These are phyloP conservation scores for Mallateleia sp. DNA, from an alignment of 2,888 invertebrate species.

Conservation along the genomic window DNA sequence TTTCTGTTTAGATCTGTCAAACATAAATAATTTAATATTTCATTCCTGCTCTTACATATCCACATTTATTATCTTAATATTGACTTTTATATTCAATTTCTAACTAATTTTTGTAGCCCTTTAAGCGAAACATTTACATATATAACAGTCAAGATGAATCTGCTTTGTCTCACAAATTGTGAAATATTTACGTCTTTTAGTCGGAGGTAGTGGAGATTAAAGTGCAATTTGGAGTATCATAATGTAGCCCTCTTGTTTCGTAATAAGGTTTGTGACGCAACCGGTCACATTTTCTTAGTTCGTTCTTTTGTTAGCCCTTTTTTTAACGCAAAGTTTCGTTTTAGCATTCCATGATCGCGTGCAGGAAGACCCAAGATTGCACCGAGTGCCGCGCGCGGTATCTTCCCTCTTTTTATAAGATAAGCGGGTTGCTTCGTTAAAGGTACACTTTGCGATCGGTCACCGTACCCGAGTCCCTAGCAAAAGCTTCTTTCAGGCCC, in stretches of 20 bases:
- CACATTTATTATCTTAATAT: slow-evolving; percentile 14
- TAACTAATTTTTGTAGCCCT: slow-evolving; percentile 4
- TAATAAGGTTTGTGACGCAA: slow-evolving; percentile 71
- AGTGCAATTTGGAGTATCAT: slow-evolving; percentile 58
- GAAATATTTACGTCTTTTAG: slow-evolving; percentile 27
- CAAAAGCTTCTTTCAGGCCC: slow-evolving; percentile 24
- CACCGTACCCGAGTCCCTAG: slow-evolving; percentile 67
- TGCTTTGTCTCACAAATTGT: slow-evolving; percentile 35
- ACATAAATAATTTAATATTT: neutral
- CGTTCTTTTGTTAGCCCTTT: slow-evolving; percentile 50
- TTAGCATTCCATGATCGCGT: slow-evolving; percentile 70
- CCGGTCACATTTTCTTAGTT: slow-evolving; percentile 68
- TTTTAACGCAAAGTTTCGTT: slow-evolving; percentile 25
- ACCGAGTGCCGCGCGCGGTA: slow-evolving; percentile 60
- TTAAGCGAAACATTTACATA: slow-evolving; percentile 42
- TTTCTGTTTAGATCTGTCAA: too few species aligned
- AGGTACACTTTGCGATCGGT: slow-evolving; percentile 70
- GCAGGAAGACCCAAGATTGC: slow-evolving; percentile 67
- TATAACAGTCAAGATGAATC: slow-evolving; percentile 45
- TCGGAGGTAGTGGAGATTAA: slow-evolving; percentile 38
- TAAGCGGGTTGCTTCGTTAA: slow-evolving; percentile 74
- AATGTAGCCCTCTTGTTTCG: slow-evolving; percentile 55
- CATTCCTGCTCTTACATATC: neutral
- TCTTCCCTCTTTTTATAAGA: slow-evolving; percentile 68
- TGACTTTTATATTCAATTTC: slow-evolving; percentile 21